Conservation (phyloP, 2,113 vertebrate species). For the Heterochromis multidens region DNA sequence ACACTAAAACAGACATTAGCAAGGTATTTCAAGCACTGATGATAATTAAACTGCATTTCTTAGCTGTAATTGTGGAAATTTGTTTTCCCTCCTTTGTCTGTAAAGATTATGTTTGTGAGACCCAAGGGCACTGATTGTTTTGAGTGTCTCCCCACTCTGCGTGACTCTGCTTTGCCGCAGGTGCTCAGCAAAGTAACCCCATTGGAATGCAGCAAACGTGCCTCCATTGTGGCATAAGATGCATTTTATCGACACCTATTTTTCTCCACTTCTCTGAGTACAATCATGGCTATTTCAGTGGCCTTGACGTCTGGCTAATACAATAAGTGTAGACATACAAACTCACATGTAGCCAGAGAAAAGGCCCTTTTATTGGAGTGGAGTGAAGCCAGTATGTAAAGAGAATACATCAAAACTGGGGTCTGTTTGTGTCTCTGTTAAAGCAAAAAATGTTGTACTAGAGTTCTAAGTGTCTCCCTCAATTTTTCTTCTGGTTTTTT, state of each 20-base stretch:
- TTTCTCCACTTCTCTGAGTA: constrained; percentile 21
- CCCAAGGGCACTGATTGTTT: constrained; percentile 35
- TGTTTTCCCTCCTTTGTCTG: constrained; percentile 18
- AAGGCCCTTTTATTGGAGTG: neutral
- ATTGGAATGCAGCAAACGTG: constrained; percentile 31
- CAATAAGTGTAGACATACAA: neutral
- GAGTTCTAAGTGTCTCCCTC: neutral
- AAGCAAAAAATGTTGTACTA: constrained; percentile 14
- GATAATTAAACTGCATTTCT: neutral
- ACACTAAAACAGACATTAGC: neutral
- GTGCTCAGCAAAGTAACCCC: constrained; percentile 33
- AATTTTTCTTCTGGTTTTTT: neutral
- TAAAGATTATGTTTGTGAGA: constrained; percentile 33
- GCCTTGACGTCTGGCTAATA: constrained; percentile 38
- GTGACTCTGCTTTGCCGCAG: constrained; percentile 28
- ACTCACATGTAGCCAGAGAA: neutral
- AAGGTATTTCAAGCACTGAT: constrained; percentile 7
- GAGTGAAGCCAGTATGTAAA: neutral
- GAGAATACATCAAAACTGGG: neutral
- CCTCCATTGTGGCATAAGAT: constrained; percentile 23
- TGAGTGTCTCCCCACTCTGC: constrained; percentile 37
- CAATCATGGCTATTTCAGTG: constrained; percentile 35
- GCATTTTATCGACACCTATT: constrained; percentile 43
- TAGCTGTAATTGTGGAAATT: constrained; percentile 28
- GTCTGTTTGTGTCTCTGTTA: neutral